Evolutionary conservation across 2,888 invertebrate genomes (phyloP), one percentile per base, ranked within the genome.

Genomic region (Protophormia terraenovae): DNA sequence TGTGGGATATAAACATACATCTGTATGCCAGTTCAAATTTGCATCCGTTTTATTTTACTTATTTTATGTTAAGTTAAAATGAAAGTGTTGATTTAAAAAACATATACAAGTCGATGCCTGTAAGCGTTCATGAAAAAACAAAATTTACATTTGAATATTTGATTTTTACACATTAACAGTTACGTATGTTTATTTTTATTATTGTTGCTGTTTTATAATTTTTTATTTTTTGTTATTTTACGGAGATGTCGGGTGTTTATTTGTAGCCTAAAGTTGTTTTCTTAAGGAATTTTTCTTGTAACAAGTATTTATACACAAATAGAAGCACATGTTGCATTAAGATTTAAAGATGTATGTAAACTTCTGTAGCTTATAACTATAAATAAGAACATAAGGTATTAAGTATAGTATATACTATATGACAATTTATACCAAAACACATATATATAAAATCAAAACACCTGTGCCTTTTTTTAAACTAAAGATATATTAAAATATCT

Each of bases 171-270:
- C 27, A 29, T 58, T 10, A 29, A n/a, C 8, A 16, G 8, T 58
- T 55, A 29, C 7, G 2, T 29, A 58, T 29, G 6, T 12, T n/a
- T 19, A 22, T 22, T 38, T 2, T 4, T 62, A 12, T 24, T 41
- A 12, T 62, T 24, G 24, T 38, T 62, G 22, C n/a, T 24, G 22
- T 38, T 24, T 14, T 62, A 22, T 62, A 22, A 6, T 38, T 38
- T 10, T 22, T 64, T 62, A 12, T 62, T 1, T 38, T 62, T 24
- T 67, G 24, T 67, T 47, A 19, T 22, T 53, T 69, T 35, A n/a
- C n/a, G n/a, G n/a, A 38, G 8, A 38, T 69, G 69, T 69, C 69
- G 35, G 47, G 53, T 53, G 53, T 69, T 22, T 69, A 69, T 69
- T 53, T 53, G 35, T 53, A 24, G 35, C 53, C 55, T 55, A 19